Percentiles rank a stretch among this genome's conserved stretches.
phyloP scores from a whole-genome alignment of 2,888 invertebrate species.

The Epistrophe grossulariae region DNA sequence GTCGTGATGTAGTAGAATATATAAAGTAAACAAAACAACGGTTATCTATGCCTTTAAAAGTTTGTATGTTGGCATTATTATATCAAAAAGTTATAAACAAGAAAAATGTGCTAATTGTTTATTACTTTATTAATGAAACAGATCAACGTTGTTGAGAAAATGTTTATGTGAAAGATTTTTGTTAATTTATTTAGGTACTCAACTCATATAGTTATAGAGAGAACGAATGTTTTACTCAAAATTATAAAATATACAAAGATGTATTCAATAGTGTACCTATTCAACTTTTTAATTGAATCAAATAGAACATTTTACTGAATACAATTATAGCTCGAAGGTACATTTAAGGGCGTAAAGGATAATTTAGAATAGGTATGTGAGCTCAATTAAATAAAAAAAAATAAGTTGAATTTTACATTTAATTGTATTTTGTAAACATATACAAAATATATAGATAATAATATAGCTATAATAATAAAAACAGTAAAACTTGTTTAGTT shows the following conservation, averaged over 20 bases:
- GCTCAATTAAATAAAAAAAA: too few relatives aligned
- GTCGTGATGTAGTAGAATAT: conserved; percentile 42
- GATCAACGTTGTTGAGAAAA: conserved; percentile 4
- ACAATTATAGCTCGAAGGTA: too few relatives aligned
- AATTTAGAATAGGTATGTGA: too few relatives aligned
- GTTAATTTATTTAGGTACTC: background rate
- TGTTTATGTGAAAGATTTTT: conserved; percentile 17
- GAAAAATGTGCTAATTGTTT: conserved; percentile 24
- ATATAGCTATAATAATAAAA: too few relatives aligned
- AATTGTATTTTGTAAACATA: too few relatives aligned
- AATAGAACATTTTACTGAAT: too few relatives aligned
- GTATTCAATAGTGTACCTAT: too few relatives aligned
- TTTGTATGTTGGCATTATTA: conserved; percentile 15
- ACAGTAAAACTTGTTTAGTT: too few relatives aligned
- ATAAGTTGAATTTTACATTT: too few relatives aligned
- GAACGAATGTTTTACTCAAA: background rate
- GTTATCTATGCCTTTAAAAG: conserved; percentile 26
- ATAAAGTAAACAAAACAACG: conserved; percentile 34
- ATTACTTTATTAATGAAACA: conserved; percentile 21
- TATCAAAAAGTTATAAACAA: conserved; percentile 60
- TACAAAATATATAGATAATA: too few relatives aligned
- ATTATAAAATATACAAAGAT: too few relatives aligned
- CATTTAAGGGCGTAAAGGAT: too few relatives aligned
- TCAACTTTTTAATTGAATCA: background rate
- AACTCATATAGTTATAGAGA: background rate